Evolutionary conservation across 1,140 invertebrate genomes (phyloP), one percentile per base, ranked within the genome.

Genomic region (Bombus waltoni): DNA sequence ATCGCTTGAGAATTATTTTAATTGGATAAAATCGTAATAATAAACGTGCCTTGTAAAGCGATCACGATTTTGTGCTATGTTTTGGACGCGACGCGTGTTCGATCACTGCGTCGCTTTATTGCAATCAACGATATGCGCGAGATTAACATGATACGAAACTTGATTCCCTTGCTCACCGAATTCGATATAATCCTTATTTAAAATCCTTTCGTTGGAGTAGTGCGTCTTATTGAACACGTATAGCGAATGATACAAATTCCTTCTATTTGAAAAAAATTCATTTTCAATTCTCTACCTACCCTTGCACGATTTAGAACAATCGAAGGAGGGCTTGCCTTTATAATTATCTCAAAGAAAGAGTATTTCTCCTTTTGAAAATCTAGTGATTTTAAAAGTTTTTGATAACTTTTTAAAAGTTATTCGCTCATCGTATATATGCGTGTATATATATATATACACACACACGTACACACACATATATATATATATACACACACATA

Each of bases 51-150:
- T 62, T 66, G 79, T 85, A 44, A 74, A 71, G 76, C n/a, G 44
- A 76, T 89, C 74, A 86, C 53, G 75, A 42, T 76, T 89, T 89
- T 89, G 83, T 89, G 88, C 80, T 89, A 89, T 81, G 42, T 62
- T 78, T 57, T 78, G 35, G 28, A n/a, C 47, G 78, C 73, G 68
- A 40, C 73, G 75, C 73, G 73, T 59, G 65, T 44, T 71, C 72
- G 81, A 89, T 79, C 68, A 89, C 53, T 38, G 57, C 84, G 57
- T 32, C 79, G 62, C 68, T 71, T 86, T 85, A 85, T 85, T 85
- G 83, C 83, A 80, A 79, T 68, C 68, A 84, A 79, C 83, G 76
- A 84, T 77, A 71, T 72, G 66, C 87, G 75, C 57, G 57, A n/a
- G 6, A 77, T 22, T 35, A 79, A 74, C 47, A 32, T 70, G 28